Evolutionary conservation across 92 coral and sea anemone genomes (phyloP), one percentile per base, ranked within the genome.

Genomic region (Siderastrea radians): DNA sequence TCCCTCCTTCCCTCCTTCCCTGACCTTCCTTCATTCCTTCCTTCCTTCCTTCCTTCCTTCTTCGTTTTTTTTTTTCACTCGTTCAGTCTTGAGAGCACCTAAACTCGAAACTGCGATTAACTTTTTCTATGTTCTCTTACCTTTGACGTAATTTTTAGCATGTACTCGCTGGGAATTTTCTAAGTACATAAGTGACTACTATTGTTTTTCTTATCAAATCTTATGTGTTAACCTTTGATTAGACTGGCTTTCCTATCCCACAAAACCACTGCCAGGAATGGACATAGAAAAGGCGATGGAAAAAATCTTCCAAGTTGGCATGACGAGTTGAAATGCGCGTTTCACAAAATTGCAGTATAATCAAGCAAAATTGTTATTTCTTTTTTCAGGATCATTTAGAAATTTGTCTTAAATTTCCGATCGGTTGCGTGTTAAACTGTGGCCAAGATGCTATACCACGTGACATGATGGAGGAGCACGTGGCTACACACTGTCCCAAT

Each of bases 391-490:
- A 58, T 47, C 94, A 91, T 54, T 52, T 59, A n/a, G 84, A 68
- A 4, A 47, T 70, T 9, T 93, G 95, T 49, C 74, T 77, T 7
- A 93, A 93, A 58, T 74, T 82, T 53, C 87, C 77, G 3, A 76
- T 82, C 15, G 55, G 51, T 43, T 93, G 95, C 90, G 75, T 63
- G 6, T 53, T 71, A 9, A 79, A 77, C 80, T 93, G 93, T 60
- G 91, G 93, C 60, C 46, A 75, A 47, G 69, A 90, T 26, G 78
- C n/a, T 17, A 84, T 93, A 81, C 87, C 95, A 58, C 93, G 91
- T 74, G 91, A 63, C 53, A 82, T 72, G 84, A 82, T 93, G 89
- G 82, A 78, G 6, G 79, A 86, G 3, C 95, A 93, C 78, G 80
- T 93, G 90, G 81, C 86, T 14, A 68, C 52, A 3, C 78, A 67